Evolutionary conservation across 2,888 invertebrate genomes (phyloP), one percentile per base, ranked within the genome.

Genomic region (Pyrgus malvae): DNA sequence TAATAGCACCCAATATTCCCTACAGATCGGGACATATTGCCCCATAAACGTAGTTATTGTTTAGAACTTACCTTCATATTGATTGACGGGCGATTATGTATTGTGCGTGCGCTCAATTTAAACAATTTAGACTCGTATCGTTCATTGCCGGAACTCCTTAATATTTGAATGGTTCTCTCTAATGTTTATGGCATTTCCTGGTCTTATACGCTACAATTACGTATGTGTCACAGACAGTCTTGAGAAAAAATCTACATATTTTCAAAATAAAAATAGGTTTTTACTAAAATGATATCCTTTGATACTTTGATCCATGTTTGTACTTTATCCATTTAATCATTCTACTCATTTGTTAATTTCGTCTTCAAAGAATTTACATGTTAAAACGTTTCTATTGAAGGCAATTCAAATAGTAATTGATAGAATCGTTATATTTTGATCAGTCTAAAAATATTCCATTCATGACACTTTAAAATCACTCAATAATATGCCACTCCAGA

Each of bases 401-500:
- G 11, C 31, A n/a, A 19, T 44, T 6, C 8, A 19, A 31, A 31
- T 9, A 29, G 9, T 11, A 6, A 27, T 21, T 41, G 12, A 42
- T 33, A 27, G 35, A 51, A 14, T 25, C 17, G 33, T 25, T 16
- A 21, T 33, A 35, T 44, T 41, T 51, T 37, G 51, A 37, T 25
- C 12, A 27, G 9, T 9, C 9, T 5, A 33, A 23, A 6, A 33
- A 12, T n/a, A 12, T 45, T 9, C n/a, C 21, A 23, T 42, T 23
- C 5, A 12, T 65, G 69, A 66, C 74, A 74, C 74, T 80, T 77
- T 78, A 81, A 78, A 73, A 62, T 66, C 56, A 56, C 67, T 64
- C 31, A 68, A 65, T 66, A 62, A 69, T 69, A 68, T 70, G 68
- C 56, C 67, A 66, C 68, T 68, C 61, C 55, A 68, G 62, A 65